Base-by-base conservation (phyloP, 2,797 vertebrate species). In the Microctenopoma steveboyesi region DNA sequence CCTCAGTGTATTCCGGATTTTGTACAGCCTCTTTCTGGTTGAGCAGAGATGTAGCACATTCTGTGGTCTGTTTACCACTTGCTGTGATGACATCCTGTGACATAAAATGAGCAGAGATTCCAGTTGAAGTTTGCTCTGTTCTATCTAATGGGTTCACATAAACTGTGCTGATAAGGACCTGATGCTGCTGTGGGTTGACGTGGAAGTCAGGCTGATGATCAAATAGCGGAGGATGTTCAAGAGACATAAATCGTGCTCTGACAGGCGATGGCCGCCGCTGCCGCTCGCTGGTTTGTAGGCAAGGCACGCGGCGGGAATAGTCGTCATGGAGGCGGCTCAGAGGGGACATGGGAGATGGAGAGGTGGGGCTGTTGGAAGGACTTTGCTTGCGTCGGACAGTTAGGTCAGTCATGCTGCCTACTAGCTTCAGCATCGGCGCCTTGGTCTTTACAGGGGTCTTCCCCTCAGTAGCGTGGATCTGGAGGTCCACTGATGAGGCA, bases 241-340 rank as follows among this genome's bases (percentile, higher is more conserved):
- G 27, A 18, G 86, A 77, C 11, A 56, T 35, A 10, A 79, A 74
- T 51, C 82, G 90, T 5, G 53, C 72, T n/a, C 79, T 83, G 62
- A 87, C 3, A 0, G 92, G 86, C 2, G 89, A 87, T 1, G 89
- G 85, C 25, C 94, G 91, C 6, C 91, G 92, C 74, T 91, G 92
- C 13, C 94, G 91, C 52, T 95, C 95, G 0, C 62, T 85, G 75
- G 92, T 93, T 0, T 90, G 81, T 18, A 88, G 74, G 58, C 93
- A 95, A 80, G 96, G 96, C 78, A 91, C 89, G 0, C 97, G 94
- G 54, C 95, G 95, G 5, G 97, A 98, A 57, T 99, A 99, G 91
- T 97, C 96, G 3, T 98, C 98, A 0, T 99, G 98, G 53, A 99
- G 91, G 59, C 91, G 92, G 87, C 94, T 97, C 69, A 93, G 93